A percentile compares a stretch with the other conserved stretches of the same genome.
Evolutionary conservation across 2,113 vertebrate genomes (phyloP).

Genomic region (Gymnogyps californianus): DNA sequence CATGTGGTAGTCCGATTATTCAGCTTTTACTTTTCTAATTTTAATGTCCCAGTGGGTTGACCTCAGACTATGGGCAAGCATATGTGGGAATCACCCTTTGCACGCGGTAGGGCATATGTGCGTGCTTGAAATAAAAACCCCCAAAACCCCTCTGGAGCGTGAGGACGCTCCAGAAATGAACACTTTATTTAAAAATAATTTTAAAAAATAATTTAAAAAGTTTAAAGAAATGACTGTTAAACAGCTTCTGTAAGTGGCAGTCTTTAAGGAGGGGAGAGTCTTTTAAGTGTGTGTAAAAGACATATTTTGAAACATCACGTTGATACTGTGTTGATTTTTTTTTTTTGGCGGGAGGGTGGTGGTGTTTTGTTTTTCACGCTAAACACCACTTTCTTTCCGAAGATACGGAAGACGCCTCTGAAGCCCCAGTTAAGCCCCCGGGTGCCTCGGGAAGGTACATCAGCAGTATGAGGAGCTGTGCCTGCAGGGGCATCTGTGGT

Average conservation of each 20-base stretch:
- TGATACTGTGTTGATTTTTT: accelerated
- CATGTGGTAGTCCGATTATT: background rate
- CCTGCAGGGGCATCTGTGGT: too few species aligned
- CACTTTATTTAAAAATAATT: background rate
- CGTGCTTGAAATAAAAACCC: accelerated
- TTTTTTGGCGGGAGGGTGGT: too few species aligned
- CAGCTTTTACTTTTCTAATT: background rate
- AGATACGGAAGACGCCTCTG: accelerated
- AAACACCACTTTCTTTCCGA: background rate
- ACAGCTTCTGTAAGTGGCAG: background rate
- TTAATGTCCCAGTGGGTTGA: background rate
- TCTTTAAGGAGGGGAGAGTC: background rate
- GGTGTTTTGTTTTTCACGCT: background rate
- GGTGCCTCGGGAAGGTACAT: accelerated
- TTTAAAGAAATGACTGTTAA: background rate
- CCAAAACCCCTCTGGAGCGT: too few species aligned
- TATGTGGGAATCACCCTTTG: background rate
- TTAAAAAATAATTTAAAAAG: accelerated
- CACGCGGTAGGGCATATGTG: accelerated
- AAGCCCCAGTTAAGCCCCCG: accelerated
- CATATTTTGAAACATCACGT: background rate
- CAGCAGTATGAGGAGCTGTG: too few species aligned
- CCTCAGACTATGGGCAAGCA: background rate
- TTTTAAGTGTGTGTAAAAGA: background rate
- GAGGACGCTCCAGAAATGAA: background rate